Conservation (phyloP, 2,113 vertebrate species). For the Puma concolor region DNA sequence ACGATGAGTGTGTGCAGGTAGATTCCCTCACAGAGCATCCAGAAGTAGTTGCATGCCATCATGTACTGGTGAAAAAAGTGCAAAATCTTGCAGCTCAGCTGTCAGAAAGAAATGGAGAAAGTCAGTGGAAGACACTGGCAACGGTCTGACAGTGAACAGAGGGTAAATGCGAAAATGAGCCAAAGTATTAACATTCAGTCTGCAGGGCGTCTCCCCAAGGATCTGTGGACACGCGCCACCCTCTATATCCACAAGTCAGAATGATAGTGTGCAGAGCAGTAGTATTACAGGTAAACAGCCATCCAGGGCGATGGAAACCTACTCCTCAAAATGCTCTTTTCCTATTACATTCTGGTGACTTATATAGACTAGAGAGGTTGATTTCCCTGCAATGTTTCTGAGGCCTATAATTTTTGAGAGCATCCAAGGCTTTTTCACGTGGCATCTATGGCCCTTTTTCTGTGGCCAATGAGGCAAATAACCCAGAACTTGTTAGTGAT, state of each 20-base stretch:
- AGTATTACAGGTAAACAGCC: neutral
- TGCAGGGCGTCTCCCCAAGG: neutral
- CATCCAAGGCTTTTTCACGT: neutral
- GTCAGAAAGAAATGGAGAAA: slow-evolving; percentile 69
- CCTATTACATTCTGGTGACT: neutral
- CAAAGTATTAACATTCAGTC: neutral
- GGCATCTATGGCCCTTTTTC: neutral
- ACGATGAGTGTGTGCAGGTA: slow-evolving; percentile 98
- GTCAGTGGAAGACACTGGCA: neutral
- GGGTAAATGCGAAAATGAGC: neutral
- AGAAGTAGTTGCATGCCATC: slow-evolving; percentile 98
- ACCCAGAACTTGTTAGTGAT: neutral
- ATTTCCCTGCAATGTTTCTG: slow-evolving; percentile 15
- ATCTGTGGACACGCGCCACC: neutral
- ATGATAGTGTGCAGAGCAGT: neutral
- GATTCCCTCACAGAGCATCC: slow-evolving; percentile 99
- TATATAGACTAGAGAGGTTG: neutral
- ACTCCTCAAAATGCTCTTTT: neutral
- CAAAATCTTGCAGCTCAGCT: slow-evolving; percentile 96
- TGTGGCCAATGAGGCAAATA: neutral
- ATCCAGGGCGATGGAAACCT: neutral
- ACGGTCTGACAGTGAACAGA: neutral
- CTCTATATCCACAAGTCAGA: neutral
- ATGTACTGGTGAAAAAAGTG: slow-evolving; percentile 98
- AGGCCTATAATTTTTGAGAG: neutral